phyloP scores from a whole-genome alignment of 2,113 vertebrate genomes.

The Bostrychus sinensis region DNA sequence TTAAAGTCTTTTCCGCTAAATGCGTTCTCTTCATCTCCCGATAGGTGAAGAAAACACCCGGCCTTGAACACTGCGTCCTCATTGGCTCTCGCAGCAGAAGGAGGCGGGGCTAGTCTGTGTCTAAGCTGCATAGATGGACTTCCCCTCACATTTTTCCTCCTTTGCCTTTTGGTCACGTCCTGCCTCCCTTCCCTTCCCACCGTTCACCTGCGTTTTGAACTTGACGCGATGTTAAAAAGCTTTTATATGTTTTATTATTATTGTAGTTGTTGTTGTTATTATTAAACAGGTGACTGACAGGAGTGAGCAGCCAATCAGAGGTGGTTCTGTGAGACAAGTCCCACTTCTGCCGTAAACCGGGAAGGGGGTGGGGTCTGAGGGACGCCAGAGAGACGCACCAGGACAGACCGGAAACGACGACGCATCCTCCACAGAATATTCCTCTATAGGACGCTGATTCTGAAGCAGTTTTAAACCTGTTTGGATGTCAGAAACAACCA shows the following conservation, averaged over 20 bases:
- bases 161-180: background rate
- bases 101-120: slow-evolving; percentile 55
- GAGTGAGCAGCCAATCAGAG: slow-evolving; percentile 51
- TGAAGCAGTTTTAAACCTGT: too few relatives aligned
- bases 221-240: too few relatives aligned
- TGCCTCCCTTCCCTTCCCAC: slow-evolving; percentile 10
- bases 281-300: slow-evolving; percentile 40
- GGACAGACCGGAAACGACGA: background rate
- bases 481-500: too few relatives aligned
- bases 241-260: too few relatives aligned
- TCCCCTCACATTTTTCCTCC: slow-evolving; percentile 39
- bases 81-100: slow-evolving; percentile 37
- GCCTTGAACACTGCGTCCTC: slow-evolving; percentile 7
- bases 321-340: slow-evolving; percentile 28
- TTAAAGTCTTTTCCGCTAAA: slow-evolving; percentile 53
- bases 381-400: background rate
- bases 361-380: slow-evolving; percentile 19
- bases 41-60: slow-evolving; percentile 33
- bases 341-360: slow-evolving; percentile 12
- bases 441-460: too few relatives aligned
- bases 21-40: slow-evolving; percentile 56
- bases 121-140: slow-evolving; percentile 82
- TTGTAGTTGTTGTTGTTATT: background rate
- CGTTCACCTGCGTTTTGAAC: slow-evolving; percentile 32
- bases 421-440: background rate